Evolutionary conservation across 2,888 invertebrate species (phyloP).

Genomic region (Andrena camellia): DNA sequence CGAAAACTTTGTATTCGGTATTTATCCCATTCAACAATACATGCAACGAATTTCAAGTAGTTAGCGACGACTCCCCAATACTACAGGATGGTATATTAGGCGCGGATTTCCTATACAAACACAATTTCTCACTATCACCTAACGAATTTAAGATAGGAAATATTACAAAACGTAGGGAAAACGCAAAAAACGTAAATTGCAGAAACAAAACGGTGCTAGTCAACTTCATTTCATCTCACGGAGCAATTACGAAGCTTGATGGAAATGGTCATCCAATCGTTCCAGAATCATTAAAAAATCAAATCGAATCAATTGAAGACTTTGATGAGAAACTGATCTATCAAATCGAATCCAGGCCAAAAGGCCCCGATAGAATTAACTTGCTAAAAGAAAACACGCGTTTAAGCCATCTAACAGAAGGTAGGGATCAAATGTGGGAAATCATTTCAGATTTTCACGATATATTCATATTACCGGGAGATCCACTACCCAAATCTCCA

Average conservation of each 20-base stretch:
- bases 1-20: not conserved
- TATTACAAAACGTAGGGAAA: not conserved
- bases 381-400: constrained; percentile 11
- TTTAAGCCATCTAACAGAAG: not conserved
- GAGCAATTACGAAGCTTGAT: constrained; percentile 8
- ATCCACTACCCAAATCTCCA: constrained; percentile 2
- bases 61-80: too few relatives aligned
- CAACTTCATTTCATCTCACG: not conserved
- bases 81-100: not conserved
- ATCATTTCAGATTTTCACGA: not conserved
- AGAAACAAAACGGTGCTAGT: not conserved
- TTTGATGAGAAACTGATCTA: not conserved
- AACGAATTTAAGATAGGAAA: constrained; percentile 8
- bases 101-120: not conserved
- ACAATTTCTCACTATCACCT: not conserved
- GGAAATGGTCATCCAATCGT: constrained; percentile 4
- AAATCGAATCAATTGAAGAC: not conserved
- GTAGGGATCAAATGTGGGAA: not conserved
- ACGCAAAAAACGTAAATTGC: not conserved
- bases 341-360: not conserved
- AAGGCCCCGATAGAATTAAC: not conserved
- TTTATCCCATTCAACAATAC: not conserved
- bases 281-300: not conserved
- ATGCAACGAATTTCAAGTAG: not conserved
- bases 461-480: not conserved